Percentiles rank a stretch among this genome's conserved stretches.
Evolutionary conservation across 2,113 vertebrate genomes (phyloP).

Genomic region (Myxocyprinus asiaticus): DNA sequence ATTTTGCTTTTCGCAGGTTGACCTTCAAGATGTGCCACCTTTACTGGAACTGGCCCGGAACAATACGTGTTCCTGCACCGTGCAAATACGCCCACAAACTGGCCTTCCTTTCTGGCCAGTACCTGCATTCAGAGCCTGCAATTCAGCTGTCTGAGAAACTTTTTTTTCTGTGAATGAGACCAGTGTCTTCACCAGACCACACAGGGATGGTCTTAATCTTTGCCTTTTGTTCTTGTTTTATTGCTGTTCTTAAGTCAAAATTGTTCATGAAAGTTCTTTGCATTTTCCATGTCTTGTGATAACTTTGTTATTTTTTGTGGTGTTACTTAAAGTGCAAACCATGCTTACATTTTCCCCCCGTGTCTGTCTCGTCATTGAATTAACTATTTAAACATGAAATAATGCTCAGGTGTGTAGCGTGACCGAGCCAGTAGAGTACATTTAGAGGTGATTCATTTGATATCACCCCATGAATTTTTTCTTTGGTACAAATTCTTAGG

Average conservation of each 20-base stretch:
- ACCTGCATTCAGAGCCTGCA: slow-evolving; percentile 84
- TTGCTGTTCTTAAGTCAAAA: background rate
- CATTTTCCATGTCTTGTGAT: no score
- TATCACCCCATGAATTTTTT: no score
- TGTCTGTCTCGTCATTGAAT: no score
- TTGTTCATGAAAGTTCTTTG: no score
- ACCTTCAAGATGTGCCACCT: slow-evolving; percentile 96
- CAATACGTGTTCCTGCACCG: slow-evolving; percentile 88
- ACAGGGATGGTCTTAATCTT: background rate
- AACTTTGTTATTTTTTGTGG: no score
- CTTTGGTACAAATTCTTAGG: no score
- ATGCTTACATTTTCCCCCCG: no score
- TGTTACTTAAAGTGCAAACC: no score
- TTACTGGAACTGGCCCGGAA: slow-evolving; percentile 97
- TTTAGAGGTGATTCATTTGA: no score
- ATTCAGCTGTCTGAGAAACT: slow-evolving; percentile 84
- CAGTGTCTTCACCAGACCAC: background rate
- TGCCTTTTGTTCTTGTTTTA: background rate
- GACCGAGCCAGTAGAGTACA: no score
- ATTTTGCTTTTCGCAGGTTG: slow-evolving; percentile 72
- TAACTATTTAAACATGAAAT: no score
- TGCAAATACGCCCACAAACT: slow-evolving; percentile 96
- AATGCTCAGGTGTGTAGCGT: no score
- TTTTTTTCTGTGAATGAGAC: slow-evolving; percentile 82
- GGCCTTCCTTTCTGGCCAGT: slow-evolving; percentile 85